phyloP scores from a whole-genome alignment of 2,888 invertebrate genomes.

The Leptogaster cylindrica region DNA sequence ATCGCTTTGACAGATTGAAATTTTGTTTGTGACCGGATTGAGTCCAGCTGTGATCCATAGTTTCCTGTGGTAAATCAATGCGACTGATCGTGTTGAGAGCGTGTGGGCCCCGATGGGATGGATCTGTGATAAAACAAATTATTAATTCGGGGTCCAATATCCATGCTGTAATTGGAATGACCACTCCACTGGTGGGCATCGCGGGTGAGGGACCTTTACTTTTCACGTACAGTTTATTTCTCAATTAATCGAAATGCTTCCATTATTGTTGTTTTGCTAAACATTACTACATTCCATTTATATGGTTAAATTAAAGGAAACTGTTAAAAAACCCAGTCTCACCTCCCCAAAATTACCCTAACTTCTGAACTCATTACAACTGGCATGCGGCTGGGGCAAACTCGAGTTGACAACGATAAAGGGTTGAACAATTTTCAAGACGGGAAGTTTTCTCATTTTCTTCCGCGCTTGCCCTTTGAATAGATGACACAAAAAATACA shows the following conservation, averaged over 20 bases:
- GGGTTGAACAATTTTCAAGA: too few species aligned
- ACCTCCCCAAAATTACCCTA: too few species aligned
- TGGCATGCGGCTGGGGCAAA: too few species aligned
- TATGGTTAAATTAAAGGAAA: not conserved
- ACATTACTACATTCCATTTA: too few species aligned
- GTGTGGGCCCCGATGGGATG: not conserved
- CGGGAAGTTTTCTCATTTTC: conserved; percentile 23
- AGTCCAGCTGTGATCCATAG: not conserved
- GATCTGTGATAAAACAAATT: conserved; percentile 11
- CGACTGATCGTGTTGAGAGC: not conserved
- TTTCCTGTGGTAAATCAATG: too few species aligned
- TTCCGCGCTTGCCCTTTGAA: conserved; percentile 10
- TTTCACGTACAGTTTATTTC: not conserved
- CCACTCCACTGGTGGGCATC: not conserved
- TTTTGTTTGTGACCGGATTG: conserved; percentile 9
- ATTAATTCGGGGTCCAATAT: not conserved
- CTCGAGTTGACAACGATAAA: too few species aligned
- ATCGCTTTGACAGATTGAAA: conserved; percentile 30
- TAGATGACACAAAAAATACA: not conserved
- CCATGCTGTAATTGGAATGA: not conserved
- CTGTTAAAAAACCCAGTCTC: too few species aligned
- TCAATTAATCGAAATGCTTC: not conserved
- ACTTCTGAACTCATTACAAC: too few species aligned
- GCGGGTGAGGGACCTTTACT: conserved; percentile 1
- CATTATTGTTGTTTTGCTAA: too few species aligned